A percentile compares a stretch with the other conserved stretches of the same genome.
phyloP scores from a whole-genome alignment of 2,888 invertebrate genomes.

The Nemurella pictetii region DNA sequence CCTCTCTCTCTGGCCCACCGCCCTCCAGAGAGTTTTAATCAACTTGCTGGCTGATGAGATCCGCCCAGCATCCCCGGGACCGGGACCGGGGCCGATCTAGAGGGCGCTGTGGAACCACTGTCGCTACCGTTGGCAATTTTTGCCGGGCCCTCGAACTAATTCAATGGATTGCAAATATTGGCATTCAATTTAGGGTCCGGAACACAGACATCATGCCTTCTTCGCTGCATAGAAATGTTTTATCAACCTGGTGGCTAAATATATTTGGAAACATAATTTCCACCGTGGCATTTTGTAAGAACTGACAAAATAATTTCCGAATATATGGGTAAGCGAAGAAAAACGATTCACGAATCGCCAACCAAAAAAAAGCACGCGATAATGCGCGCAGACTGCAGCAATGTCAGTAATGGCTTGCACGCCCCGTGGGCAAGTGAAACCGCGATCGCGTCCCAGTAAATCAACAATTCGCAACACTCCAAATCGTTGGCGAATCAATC shows the following conservation, averaged over 20 bases:
- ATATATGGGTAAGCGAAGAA: no score
- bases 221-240: no score
- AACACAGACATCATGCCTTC: no score
- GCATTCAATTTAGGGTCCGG: no score
- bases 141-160: no score
- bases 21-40: slow-evolving; percentile 23
- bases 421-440: neutral
- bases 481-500: neutral
- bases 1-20: neutral
- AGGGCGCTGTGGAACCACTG: no score
- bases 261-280: no score
- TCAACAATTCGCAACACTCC: neutral
- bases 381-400: neutral
- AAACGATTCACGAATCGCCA: neutral
- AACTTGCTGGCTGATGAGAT: slow-evolving; percentile 3
- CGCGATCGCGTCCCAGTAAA: neutral
- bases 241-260: no score
- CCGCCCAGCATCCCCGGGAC: neutral
- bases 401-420: neutral
- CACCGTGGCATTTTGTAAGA: no score
- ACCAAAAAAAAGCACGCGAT: neutral
- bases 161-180: no score
- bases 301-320: no score
- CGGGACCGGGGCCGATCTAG: neutral
- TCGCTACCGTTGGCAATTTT: no score